Percentiles rank a stretch among this genome's conserved stretches.
Conservation (phyloP, 2,113 vertebrate genomes). For the Nycticryphes semicollaris region DNA sequence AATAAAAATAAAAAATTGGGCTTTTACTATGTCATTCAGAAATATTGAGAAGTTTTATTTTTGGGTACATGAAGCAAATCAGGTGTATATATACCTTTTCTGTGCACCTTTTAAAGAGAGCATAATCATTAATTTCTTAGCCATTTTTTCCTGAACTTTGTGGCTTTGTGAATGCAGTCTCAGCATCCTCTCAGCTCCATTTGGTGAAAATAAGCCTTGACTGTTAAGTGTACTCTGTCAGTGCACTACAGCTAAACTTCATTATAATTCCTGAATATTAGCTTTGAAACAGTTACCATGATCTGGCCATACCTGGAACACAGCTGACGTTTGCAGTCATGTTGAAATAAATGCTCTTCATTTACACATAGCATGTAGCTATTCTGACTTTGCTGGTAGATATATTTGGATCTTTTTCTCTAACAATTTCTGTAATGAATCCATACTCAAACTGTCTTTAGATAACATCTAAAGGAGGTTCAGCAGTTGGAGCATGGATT, state of each 20-base stretch:
- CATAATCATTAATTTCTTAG: constrained; percentile 32
- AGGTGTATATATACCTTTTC: constrained; percentile 9
- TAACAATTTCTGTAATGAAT: background rate
- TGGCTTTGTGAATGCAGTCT: constrained; percentile 44
- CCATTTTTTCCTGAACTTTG: constrained; percentile 25
- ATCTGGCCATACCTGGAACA: constrained; percentile 50
- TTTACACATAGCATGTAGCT: background rate
- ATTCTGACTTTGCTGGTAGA: background rate
- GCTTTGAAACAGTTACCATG: background rate
- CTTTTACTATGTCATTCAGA: background rate
- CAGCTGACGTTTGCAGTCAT: background rate
- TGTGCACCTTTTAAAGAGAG: constrained; percentile 10
- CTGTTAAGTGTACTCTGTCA: constrained; percentile 22
- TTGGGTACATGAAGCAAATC: constrained; percentile 24
- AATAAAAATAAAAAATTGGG: background rate
- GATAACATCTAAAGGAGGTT: background rate
- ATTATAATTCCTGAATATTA: constrained; percentile 62
- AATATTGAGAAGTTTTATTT: constrained; percentile 37
- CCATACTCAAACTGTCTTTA: background rate
- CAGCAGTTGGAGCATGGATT: background rate
- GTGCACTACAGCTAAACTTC: constrained; percentile 58
- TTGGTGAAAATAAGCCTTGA: constrained; percentile 66
- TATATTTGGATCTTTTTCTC: background rate
- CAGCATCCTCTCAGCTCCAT: constrained; percentile 4
- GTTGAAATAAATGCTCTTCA: constrained; percentile 20